phyloP scores from a whole-genome alignment of 2,888 invertebrate species.

The Phyllotreta striolata region DNA sequence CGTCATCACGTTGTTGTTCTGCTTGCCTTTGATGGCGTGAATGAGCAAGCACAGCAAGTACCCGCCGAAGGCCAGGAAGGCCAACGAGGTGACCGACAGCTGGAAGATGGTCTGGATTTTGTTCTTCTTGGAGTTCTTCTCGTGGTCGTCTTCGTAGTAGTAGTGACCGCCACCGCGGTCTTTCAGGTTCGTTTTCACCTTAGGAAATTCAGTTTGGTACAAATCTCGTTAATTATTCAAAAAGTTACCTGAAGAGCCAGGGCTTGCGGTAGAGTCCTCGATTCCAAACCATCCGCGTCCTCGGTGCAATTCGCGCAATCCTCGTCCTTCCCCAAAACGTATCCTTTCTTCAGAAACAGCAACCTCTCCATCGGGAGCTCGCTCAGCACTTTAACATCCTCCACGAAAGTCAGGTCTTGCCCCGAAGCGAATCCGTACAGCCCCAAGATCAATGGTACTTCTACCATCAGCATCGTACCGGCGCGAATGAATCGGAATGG shows the following conservation, averaged over 20 bases:
- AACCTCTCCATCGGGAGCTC: slow-evolving; percentile 75
- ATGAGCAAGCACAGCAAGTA: slow-evolving; percentile 81
- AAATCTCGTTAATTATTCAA: slow-evolving; percentile 1
- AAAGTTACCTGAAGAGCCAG: slow-evolving; percentile 48
- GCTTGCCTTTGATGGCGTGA: slow-evolving; percentile 75
- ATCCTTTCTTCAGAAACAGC: slow-evolving; percentile 67
- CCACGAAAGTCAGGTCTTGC: slow-evolving; percentile 52
- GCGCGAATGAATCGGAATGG: slow-evolving; percentile 9
- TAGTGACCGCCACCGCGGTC: slow-evolving; percentile 43
- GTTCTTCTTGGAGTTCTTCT: slow-evolving; percentile 63
- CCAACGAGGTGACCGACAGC: slow-evolving; percentile 77
- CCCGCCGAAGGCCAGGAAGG: slow-evolving; percentile 86
- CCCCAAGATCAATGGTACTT: not conserved
- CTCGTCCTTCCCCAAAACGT: slow-evolving; percentile 44
- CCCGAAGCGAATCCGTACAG: slow-evolving; percentile 9
- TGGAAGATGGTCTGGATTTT: slow-evolving; percentile 77
- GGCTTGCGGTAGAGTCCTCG: slow-evolving; percentile 48
- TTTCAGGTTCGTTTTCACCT: slow-evolving; percentile 44
- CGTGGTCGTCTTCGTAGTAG: slow-evolving; percentile 46
- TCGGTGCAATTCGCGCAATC: slow-evolving; percentile 20
- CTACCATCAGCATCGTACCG: slow-evolving; percentile 20
- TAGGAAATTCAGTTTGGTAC: too few relatives aligned
- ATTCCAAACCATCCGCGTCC: slow-evolving; percentile 20
- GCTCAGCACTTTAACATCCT: slow-evolving; percentile 66
- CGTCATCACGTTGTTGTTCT: slow-evolving; percentile 53